Percentiles rank a stretch among this genome's conserved stretches.
Conservation (phyloP, 92 coral and sea anemone genomes). For the Scolanthus callimorphus region DNA sequence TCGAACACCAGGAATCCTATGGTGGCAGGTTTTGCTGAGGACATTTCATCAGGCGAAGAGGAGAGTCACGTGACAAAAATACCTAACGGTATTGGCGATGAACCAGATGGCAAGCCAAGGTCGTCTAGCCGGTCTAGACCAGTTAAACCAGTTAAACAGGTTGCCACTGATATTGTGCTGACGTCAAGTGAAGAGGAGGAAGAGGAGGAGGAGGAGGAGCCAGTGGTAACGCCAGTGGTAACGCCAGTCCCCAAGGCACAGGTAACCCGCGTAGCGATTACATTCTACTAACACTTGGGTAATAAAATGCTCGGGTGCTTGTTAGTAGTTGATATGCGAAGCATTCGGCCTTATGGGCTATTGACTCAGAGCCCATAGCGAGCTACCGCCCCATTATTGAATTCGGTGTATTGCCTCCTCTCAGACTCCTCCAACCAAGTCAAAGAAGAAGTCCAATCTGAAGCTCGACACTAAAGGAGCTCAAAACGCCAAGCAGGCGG, state of each 20-base stretch:
- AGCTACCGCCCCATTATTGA: too few relatives aligned
- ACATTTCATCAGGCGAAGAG: constrained; percentile 82
- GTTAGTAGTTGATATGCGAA: too few relatives aligned
- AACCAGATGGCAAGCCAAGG: constrained; percentile 12
- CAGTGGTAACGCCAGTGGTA: not conserved
- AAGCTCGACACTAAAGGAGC: constrained; percentile 18
- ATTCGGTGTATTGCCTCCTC: too few relatives aligned
- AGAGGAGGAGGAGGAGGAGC: constrained; percentile 22
- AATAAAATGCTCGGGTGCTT: too few relatives aligned
- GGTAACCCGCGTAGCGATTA: too few relatives aligned
- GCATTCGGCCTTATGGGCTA: too few relatives aligned
- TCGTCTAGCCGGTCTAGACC: not conserved
- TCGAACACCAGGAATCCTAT: constrained; percentile 71
- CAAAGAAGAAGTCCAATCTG: not conserved
- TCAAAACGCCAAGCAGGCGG: constrained; percentile 4
- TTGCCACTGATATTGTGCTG: constrained; percentile 49
- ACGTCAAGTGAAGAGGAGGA: constrained; percentile 78
- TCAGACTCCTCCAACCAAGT: not conserved
- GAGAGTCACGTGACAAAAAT: constrained; percentile 4
- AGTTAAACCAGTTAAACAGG: constrained; percentile 14
- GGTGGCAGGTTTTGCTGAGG: constrained; percentile 95
- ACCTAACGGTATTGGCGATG: constrained; percentile 29
- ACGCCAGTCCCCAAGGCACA: not conserved
- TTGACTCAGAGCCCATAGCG: too few relatives aligned
- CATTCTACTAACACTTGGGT: too few relatives aligned